phyloP scores from a whole-genome alignment of 2,797 vertebrate species.

The Glossophaga mutica region DNA sequence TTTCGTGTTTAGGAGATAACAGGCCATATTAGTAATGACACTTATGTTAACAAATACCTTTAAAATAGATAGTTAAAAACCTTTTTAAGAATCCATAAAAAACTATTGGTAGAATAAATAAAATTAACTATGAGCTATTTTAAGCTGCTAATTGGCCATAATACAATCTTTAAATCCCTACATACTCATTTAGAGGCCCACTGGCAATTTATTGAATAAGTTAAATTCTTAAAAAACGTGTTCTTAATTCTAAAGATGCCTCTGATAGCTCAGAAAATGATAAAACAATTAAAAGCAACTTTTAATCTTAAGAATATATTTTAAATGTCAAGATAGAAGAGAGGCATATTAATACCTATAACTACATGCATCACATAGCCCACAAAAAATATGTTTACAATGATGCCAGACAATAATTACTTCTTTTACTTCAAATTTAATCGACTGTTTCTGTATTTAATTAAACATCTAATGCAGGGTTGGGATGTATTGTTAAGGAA shows the following conservation, averaged over 20 bases:
- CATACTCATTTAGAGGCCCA: background rate
- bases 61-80: background rate
- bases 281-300: conserved; percentile 63
- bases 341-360: conserved; percentile 70
- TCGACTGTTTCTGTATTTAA: conserved; percentile 77
- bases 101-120: background rate
- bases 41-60: background rate
- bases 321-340: conserved; percentile 72
- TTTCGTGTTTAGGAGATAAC: background rate
- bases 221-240: background rate
- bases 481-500: conserved; percentile 69
- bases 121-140: background rate
- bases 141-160: background rate
- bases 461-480: conserved; percentile 74
- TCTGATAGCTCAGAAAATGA: conserved; percentile 36
- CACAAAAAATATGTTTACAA: conserved; percentile 69
- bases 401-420: conserved; percentile 64
- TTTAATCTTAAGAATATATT: conserved; percentile 58
- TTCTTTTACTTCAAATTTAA: conserved; percentile 77
- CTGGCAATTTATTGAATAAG: background rate
- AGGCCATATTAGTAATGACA: background rate
- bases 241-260: conserved; percentile 24
- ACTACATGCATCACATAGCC: conserved; percentile 36
- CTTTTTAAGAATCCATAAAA: background rate
- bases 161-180: background rate